A percentile compares a stretch with the other conserved stretches of the same genome.
Conservation (phyloP, 1,140 invertebrate genomes). For the Drosophila navojoa region DNA sequence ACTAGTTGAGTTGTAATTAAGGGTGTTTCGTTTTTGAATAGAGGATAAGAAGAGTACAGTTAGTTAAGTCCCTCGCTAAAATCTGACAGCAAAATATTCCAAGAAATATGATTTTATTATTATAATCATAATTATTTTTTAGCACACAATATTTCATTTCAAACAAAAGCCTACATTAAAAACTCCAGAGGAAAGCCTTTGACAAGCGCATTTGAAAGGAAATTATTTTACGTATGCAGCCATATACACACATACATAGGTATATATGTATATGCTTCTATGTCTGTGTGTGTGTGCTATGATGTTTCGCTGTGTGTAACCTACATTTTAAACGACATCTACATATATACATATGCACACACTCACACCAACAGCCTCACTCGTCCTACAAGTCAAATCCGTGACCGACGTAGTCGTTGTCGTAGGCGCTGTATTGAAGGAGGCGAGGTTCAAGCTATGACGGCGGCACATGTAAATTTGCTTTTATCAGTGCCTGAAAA, state of each 20-base stretch:
- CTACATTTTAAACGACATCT: constrained; percentile 74
- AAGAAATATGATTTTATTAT: not conserved
- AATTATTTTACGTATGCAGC: constrained; percentile 42
- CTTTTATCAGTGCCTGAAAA: constrained; percentile 72
- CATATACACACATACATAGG: constrained; percentile 17
- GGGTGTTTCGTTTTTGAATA: not conserved
- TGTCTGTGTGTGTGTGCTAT: constrained; percentile 25
- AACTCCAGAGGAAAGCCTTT: constrained; percentile 28
- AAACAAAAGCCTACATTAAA: constrained; percentile 1
- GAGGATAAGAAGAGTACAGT: not conserved
- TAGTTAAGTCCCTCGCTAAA: no score
- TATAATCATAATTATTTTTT: no score
- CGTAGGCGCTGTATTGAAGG: constrained; percentile 25
- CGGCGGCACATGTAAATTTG: constrained; percentile 65
- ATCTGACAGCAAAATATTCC: not conserved
- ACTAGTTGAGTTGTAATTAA: not conserved
- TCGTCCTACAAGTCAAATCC: constrained; percentile 60
- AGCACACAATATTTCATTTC: no score
- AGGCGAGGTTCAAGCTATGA: constrained; percentile 8
- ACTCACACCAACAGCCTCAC: constrained; percentile 15
- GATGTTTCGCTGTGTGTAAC: constrained; percentile 67
- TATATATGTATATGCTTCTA: constrained; percentile 9
- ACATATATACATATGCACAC: constrained; percentile 16
- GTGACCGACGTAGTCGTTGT: constrained; percentile 56
- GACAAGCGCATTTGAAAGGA: constrained; percentile 45